These are phyloP conservation scores for Cossypha polioptera DNA, from an alignment of 2,797 vertebrate species.

Conservation along the genomic window DNA sequence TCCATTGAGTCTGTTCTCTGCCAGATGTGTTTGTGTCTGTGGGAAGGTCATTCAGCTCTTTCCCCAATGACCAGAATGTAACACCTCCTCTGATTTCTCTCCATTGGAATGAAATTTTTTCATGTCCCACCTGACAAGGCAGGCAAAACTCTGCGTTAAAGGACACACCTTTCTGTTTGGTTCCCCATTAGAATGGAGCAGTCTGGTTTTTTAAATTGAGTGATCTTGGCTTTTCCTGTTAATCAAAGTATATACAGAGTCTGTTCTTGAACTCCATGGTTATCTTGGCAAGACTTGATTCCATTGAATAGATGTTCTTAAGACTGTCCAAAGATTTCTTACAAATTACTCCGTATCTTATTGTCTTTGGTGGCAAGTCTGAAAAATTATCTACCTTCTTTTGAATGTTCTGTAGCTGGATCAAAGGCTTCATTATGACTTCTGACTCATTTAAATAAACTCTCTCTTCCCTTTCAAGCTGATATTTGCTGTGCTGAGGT, in stretches of 20 bases:
- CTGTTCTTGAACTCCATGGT: neutral
- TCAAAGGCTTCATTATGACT: neutral
- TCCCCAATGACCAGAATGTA: accelerated
- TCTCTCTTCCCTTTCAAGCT: neutral
- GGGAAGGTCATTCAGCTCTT: accelerated
- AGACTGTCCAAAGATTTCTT: neutral
- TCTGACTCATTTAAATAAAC: neutral
- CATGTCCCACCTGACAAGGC: neutral
- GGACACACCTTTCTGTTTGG: neutral
- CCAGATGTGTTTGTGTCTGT: neutral
- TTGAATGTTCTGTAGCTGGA: neutral
- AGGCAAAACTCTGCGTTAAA: neutral
- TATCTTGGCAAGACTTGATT: neutral
- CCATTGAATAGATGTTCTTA: neutral
- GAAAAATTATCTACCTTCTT: neutral
- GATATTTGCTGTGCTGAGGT: neutral
- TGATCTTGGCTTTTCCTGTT: neutral
- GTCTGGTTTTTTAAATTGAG: neutral
- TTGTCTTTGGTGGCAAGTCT: neutral
- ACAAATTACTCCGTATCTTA: neutral
- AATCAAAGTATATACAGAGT: neutral
- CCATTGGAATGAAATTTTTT: neutral
- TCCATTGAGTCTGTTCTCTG: neutral
- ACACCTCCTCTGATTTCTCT: neutral
- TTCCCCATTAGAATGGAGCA: neutral